phyloP scores from a whole-genome alignment of 2,113 vertebrate species.

The Elephantulus edwardii region DNA sequence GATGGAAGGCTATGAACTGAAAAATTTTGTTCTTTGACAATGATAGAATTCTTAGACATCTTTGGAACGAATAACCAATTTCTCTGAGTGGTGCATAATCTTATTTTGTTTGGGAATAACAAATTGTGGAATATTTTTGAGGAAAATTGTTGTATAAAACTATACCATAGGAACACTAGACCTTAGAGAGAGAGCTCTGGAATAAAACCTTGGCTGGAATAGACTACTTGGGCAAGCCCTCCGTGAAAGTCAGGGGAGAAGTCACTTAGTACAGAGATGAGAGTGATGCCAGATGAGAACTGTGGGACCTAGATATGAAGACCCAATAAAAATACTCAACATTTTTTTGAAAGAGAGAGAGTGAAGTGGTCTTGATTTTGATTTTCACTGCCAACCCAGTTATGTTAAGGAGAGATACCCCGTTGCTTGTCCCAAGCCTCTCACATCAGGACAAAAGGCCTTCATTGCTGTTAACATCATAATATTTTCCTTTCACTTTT shows the following conservation, averaged over 20 bases:
- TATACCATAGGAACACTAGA: slow-evolving; percentile 81
- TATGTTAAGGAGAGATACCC: slow-evolving; percentile 65
- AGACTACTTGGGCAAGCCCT: slow-evolving; percentile 57
- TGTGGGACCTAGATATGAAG: slow-evolving; percentile 61
- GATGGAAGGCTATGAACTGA: slow-evolving; percentile 79
- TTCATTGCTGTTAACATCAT: slow-evolving; percentile 65
- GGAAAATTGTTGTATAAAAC: slow-evolving; percentile 83
- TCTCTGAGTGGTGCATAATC: slow-evolving; percentile 83
- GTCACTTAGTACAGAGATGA: slow-evolving; percentile 62
- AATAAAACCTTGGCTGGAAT: slow-evolving; percentile 78
- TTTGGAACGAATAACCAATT: slow-evolving; percentile 78
- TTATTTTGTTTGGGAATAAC: slow-evolving; percentile 82
- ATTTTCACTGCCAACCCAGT: slow-evolving; percentile 71
- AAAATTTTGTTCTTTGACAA: slow-evolving; percentile 75
- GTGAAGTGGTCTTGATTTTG: slow-evolving; percentile 72
- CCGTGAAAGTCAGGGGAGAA: slow-evolving; percentile 43
- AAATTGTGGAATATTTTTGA: slow-evolving; percentile 84
- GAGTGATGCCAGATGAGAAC: slow-evolving; percentile 40
- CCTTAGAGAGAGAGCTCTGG: slow-evolving; percentile 81
- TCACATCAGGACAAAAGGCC: slow-evolving; percentile 21
- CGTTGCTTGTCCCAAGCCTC: slow-evolving; percentile 40
- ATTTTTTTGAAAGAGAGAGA: slow-evolving; percentile 59
- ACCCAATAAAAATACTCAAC: slow-evolving; percentile 66
- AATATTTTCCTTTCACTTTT: slow-evolving; percentile 22
- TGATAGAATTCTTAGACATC: slow-evolving; percentile 74